Conservation (phyloP, 2,888 invertebrate species). For the Strigamia maritima region DNA sequence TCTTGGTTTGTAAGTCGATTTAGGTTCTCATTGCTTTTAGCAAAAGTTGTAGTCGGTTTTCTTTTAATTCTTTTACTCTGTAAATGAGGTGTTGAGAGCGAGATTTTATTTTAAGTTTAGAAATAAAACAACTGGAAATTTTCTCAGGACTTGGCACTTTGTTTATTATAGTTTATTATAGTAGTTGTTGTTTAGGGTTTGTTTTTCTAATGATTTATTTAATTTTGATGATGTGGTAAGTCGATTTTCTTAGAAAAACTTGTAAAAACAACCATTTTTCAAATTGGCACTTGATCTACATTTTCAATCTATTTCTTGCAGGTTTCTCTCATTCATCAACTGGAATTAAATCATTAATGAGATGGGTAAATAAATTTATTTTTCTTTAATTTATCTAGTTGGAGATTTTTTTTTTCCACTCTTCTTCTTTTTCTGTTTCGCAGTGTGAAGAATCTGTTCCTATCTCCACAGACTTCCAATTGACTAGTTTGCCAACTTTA, state of each 20-base stretch:
- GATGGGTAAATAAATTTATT: slow-evolving; percentile 2
- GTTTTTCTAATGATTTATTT: not conserved
- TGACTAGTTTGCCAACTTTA: not conserved
- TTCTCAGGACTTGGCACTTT: too few species aligned
- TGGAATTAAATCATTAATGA: slow-evolving; percentile 11
- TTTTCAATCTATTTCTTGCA: slow-evolving; percentile 21
- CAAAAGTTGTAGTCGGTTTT: too few species aligned
- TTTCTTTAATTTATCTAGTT: not conserved
- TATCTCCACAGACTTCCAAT: not conserved
- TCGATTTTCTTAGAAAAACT: not conserved
- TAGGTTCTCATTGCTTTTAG: too few species aligned
- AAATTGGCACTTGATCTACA: not conserved
- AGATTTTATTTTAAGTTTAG: too few species aligned
- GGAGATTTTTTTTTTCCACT: not conserved
- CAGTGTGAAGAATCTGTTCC: slow-evolving; percentile 5
- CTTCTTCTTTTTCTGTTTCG: not conserved
- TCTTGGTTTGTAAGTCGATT: too few species aligned
- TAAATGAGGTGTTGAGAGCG: too few species aligned
- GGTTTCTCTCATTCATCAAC: not conserved
- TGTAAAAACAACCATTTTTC: not conserved
- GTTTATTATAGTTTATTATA: not conserved
- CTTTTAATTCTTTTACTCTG: too few species aligned
- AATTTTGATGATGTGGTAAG: not conserved
- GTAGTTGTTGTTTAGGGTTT: not conserved
- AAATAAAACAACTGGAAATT: too few species aligned